Percentiles rank a stretch among this genome's conserved stretches.
Evolutionary conservation across 2,113 vertebrate genomes (phyloP).

Genomic region (Bambusicola thoracicus): DNA sequence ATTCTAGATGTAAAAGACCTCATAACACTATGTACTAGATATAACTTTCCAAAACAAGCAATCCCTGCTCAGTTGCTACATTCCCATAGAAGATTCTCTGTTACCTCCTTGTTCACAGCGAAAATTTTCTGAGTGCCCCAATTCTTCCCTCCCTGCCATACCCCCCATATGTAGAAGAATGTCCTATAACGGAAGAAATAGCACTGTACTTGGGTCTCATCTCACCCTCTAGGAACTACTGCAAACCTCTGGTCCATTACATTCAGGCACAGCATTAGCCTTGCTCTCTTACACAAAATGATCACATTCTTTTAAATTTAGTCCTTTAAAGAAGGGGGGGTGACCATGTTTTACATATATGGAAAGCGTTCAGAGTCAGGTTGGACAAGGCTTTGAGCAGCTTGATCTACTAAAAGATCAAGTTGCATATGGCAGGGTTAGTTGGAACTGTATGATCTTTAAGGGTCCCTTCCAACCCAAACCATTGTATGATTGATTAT

Average conservation of each 20-base stretch:
- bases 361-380: neutral
- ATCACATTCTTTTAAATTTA: neutral
- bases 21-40: neutral
- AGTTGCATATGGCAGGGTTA: neutral
- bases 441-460: neutral
- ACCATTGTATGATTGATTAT: neutral
- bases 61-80: neutral
- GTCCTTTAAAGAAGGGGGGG: neutral
- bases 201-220: neutral
- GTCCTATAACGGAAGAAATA: neutral
- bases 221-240: neutral
- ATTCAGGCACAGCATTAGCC: neutral
- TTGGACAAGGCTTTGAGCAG: neutral
- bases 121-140: neutral
- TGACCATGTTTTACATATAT: neutral
- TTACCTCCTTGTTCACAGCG: neutral
- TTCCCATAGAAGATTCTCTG: neutral
- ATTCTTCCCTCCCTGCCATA: neutral
- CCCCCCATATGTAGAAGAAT: neutral
- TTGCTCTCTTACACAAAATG: neutral
- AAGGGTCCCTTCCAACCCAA: neutral
- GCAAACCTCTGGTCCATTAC: neutral
- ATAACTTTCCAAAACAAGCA: neutral
- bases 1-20: neutral
- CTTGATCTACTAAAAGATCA: neutral